Base-by-base conservation (phyloP, 2,888 invertebrate species). In the Lepidonotus clava region DNA sequence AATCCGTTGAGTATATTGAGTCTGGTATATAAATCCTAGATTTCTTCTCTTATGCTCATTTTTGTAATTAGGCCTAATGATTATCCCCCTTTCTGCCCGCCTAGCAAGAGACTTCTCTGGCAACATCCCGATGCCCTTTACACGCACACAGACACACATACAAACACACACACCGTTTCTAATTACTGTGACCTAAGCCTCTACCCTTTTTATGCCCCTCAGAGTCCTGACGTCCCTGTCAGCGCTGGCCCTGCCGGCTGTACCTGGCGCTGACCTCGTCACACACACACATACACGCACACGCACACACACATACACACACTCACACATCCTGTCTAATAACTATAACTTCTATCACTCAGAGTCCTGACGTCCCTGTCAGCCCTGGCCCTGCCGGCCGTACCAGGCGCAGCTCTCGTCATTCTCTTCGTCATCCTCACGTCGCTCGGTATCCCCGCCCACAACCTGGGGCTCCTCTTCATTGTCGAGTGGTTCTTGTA, bases 401-500 rank as follows among this genome's bases (percentile, higher is more conserved):
- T 87, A 4, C 87, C 87, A 18, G 66, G 85, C 8, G 86, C 87
- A 5, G 38, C 86, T 18, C 67, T 87, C 18, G 87, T 87, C 32
- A 86, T 86, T n/a, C 38, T 87, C 14, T 86, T 87, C 36, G 86
- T 83, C 71, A 80, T 87, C n/a, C 34, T 66, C n/a, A 67, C 66
- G 5, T 87, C 87, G 46, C 61, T 87, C 0, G 86, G 86, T n/a
- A 86, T 87, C 40, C 76, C 84, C 21, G 51, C 41, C 18, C 36
- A 67, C 41, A 61, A 85, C 51, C 32, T 87, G 6, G 87, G 86
- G 21, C 71, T 87, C 24, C 85, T 87, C 32, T 87, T 86, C 76
- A 61, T 85, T 32, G 85, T 87, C 21, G 87, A 87, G 46, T 87
- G 87, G 87, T 41, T 87, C 18, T 76, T 87, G 87, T 87, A 67